Conservation (phyloP, 1,140 invertebrate genomes). For the Calliopsis andreniformis region DNA sequence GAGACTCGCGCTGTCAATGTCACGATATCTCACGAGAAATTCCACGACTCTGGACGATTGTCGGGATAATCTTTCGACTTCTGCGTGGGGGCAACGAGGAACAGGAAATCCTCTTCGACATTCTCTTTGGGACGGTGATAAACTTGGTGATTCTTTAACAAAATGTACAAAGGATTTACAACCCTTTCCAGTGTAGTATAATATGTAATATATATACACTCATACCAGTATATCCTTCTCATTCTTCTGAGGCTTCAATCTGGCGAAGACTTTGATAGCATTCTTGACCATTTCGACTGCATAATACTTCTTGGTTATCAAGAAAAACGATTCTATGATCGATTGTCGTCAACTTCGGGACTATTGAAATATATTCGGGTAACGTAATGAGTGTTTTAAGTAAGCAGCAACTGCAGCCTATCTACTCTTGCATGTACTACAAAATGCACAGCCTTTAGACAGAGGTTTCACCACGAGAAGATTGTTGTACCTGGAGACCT, state of each 20-base stretch:
- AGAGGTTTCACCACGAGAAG: too few relatives aligned
- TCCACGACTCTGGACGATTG: constrained; percentile 68
- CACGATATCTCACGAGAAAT: constrained; percentile 63
- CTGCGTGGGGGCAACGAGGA: constrained; percentile 54
- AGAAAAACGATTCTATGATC: neutral
- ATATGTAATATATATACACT: neutral
- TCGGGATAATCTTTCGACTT: constrained; percentile 61
- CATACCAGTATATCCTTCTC: constrained; percentile 56
- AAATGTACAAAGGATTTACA: neutral
- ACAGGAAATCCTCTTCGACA: constrained; percentile 68
- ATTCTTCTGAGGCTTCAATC: constrained; percentile 73
- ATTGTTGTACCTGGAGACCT: too few relatives aligned
- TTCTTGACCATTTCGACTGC: constrained; percentile 75
- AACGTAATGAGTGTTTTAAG: too few relatives aligned
- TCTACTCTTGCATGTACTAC: too few relatives aligned
- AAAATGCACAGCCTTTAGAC: too few relatives aligned
- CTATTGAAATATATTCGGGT: neutral
- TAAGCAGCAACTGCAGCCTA: too few relatives aligned
- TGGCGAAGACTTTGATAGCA: constrained; percentile 77
- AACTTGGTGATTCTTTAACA: constrained; percentile 70
- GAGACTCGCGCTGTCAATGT: too few relatives aligned
- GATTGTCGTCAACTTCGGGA: constrained; percentile 23
- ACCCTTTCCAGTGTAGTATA: neutral
- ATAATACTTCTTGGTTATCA: constrained; percentile 13
- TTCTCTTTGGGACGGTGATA: constrained; percentile 62